Evolutionary conservation across 30 jellyfish, hydroid and myxozoan species (phyloP), one percentile per base, ranked within the genome.

Genomic region (Sanderia malayensis): DNA sequence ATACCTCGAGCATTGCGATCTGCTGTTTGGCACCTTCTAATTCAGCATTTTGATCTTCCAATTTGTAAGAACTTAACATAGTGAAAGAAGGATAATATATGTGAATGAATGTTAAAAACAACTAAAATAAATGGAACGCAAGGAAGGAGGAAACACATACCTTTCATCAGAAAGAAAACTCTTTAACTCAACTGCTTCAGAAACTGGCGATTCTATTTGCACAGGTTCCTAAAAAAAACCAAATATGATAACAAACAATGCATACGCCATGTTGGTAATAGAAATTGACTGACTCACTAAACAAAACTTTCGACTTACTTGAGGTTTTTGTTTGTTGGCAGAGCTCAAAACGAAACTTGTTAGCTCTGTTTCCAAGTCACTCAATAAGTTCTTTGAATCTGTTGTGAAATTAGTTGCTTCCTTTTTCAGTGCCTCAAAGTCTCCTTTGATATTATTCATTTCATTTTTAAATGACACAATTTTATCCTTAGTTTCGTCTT

Each of bases 1-100:
- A n/a, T 77, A 80, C 93, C 93, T 80, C 84, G 21, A 80, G 85
- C 93, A 68, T 70, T 10, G 62, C 71, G 17, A 80, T 80, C 9
- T 61, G 82, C 20, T 80, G 84, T 34, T 30, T 68, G 17, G 93
- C 93, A 37, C 70, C 93, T 44, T 60, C 85, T 24, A 80, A 26
- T 0, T 80, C 84, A 0, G 34, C 20, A 20, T 69, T 59, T 57
- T 26, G 53, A 1, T 19, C 81, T 4, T 28, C 7, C 74, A 59
- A 46, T 25, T 82, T 69, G 28, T 25, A 80, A 59, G 23, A 27
- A 53, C 25, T 65, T 25, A 46, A 45, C 17, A 63, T 25, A 4
- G 9, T 4, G 29, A 55, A 55, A 55, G 19, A 15, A 15, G n/a
- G n/a, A n/a, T n/a, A n/a, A n/a, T n/a, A n/a, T n/a, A n/a, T n/a